Percentiles rank a stretch among this genome's conserved stretches.
Conservation (phyloP, 1,140 invertebrate species). For the Aphelinus atriplicis region DNA sequence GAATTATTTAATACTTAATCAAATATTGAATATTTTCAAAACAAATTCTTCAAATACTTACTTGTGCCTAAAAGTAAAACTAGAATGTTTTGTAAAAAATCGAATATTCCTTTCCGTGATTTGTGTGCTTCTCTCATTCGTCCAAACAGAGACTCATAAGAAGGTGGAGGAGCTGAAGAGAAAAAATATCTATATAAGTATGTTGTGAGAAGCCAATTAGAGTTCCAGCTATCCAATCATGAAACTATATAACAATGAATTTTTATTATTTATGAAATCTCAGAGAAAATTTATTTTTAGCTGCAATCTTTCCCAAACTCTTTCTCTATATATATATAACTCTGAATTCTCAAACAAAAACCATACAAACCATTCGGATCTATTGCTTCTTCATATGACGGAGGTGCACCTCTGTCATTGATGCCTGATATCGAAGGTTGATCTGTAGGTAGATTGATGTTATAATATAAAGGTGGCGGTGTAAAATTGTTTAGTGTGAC, state of each 20-base stretch:
- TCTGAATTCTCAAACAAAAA: background rate
- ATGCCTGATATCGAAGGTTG: conserved; percentile 47
- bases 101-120: conserved; percentile 70
- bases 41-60: conserved; percentile 53
- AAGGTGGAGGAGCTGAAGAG: conserved; percentile 71
- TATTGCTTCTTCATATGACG: conserved; percentile 70
- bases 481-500: conserved; percentile 48
- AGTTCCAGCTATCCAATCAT: too few relatives aligned
- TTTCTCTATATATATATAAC: conserved; percentile 3
- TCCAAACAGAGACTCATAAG: conserved; percentile 76
- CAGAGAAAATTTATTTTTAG: too few relatives aligned
- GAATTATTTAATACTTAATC: too few relatives aligned
- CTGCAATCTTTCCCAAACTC: conserved; percentile 1
- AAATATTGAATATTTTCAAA: too few relatives aligned
- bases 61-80: conserved; percentile 72
- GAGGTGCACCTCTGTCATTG: conserved; percentile 62
- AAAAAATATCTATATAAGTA: conserved; percentile 13
- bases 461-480: conserved; percentile 57
- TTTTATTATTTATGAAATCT: too few relatives aligned
- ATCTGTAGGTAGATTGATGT: conserved; percentile 52
- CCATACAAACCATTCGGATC: conserved; percentile 67
- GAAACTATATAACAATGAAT: too few relatives aligned
- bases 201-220: too few relatives aligned
- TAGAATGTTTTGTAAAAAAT: conserved; percentile 73
- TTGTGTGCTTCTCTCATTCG: conserved; percentile 72